Percentiles rank a stretch among this genome's conserved stretches.
Evolutionary conservation across 2,113 vertebrate genomes (phyloP).

Genomic region (Sprattus sprattus): DNA sequence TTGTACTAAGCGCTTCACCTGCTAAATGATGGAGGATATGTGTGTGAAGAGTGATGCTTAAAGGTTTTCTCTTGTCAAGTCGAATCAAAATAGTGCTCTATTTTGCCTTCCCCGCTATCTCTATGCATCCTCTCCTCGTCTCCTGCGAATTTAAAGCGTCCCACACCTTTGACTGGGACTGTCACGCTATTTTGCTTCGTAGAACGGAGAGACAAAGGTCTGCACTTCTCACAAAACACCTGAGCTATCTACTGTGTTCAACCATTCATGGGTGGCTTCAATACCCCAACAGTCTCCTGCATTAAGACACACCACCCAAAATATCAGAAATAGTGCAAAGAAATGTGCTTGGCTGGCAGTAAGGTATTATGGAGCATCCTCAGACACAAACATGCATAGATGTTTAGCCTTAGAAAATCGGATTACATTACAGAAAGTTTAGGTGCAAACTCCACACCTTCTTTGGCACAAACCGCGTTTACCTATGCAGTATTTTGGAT

Average conservation of each 20-base stretch:
- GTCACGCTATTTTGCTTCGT: slow-evolving; percentile 44
- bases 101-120: slow-evolving; percentile 28
- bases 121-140: slow-evolving; percentile 28
- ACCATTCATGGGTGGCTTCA: not conserved
- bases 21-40: slow-evolving; percentile 58
- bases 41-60: slow-evolving; percentile 46
- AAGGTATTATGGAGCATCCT: not conserved
- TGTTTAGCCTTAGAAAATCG: not conserved
- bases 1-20: slow-evolving; percentile 35
- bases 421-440: not conserved
- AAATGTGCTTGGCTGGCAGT: not conserved
- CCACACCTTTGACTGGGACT: slow-evolving; percentile 38
- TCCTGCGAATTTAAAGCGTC: slow-evolving; percentile 45
- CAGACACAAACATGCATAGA: not conserved
- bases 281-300: not conserved
- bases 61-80: slow-evolving; percentile 45
- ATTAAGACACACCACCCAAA: not conserved
- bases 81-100: slow-evolving; percentile 41
- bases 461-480: not conserved
- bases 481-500: slow-evolving; percentile 13
- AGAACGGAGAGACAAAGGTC: slow-evolving; percentile 31
- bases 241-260: slow-evolving; percentile 2
- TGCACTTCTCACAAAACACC: slow-evolving; percentile 20
- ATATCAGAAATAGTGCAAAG: not conserved
- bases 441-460: not conserved